Percentiles rank a stretch among this genome's conserved stretches.
phyloP scores from a whole-genome alignment of 2,888 invertebrate genomes.

The Oscheius sp. region DNA sequence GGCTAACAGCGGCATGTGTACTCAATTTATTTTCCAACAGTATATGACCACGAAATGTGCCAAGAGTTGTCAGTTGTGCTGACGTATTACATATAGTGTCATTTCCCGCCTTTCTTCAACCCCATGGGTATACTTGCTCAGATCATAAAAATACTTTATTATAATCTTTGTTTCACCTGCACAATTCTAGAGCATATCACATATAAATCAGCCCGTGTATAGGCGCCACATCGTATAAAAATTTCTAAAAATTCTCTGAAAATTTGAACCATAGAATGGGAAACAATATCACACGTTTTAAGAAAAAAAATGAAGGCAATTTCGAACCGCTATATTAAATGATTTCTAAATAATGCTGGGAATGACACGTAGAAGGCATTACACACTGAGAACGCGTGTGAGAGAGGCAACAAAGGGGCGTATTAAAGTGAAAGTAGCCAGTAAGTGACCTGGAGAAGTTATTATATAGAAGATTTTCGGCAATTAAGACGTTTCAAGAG shows the following conservation, averaged over 20 bases:
- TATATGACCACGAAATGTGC: constrained; percentile 67
- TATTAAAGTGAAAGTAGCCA: constrained; percentile 24
- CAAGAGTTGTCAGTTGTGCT: constrained; percentile 59
- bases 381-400: constrained; percentile 24
- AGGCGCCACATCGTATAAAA: not conserved
- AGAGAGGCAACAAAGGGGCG: constrained; percentile 4
- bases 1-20: constrained; percentile 67
- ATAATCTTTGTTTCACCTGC: constrained; percentile 3
- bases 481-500: constrained; percentile 2
- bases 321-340: not conserved
- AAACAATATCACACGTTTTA: not conserved
- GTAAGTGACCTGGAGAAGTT: constrained; percentile 4
- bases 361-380: constrained; percentile 27
- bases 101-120: no score
- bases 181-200: constrained; percentile 1
- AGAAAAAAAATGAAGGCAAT: not conserved
- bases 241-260: not conserved
- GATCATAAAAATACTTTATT: not conserved
- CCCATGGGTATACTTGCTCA: constrained; percentile 28
- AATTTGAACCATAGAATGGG: not conserved
- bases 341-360: constrained; percentile 20
- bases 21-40: constrained; percentile 59
- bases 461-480: constrained; percentile 5
- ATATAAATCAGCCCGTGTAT: not conserved
- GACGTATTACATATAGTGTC: constrained; percentile 3